Conservation (phyloP, 2,888 invertebrate genomes). For the Lapara coniferarum region DNA sequence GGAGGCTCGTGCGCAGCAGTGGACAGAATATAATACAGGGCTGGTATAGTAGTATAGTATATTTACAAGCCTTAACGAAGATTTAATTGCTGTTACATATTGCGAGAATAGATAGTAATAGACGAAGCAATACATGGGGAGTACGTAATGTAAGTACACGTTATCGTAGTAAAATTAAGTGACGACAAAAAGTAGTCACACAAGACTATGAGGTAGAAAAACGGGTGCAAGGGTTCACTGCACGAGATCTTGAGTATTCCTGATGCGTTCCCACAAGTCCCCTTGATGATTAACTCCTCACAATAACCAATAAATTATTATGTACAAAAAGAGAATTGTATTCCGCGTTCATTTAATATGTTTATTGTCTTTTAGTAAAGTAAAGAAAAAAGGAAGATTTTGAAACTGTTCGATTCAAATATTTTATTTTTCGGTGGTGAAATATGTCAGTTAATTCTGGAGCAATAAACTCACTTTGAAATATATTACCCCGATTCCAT, state of each 20-base stretch:
- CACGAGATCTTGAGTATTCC: conserved; percentile 53
- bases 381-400: neutral
- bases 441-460: neutral
- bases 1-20: no score
- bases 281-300: conserved; percentile 55
- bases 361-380: conserved; percentile 11
- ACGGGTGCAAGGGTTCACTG: conserved; percentile 71
- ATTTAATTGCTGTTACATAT: conserved; percentile 2
- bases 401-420: neutral
- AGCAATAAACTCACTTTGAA: neutral
- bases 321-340: conserved; percentile 13
- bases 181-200: conserved; percentile 57
- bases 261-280: conserved; percentile 64
- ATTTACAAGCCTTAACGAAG: neutral
- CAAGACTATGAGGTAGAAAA: conserved; percentile 61
- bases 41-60: no score
- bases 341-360: conserved; percentile 5
- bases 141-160: conserved; percentile 34
- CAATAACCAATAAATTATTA: conserved; percentile 22
- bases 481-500: neutral
- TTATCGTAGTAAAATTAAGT: conserved; percentile 56
- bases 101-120: conserved; percentile 3
- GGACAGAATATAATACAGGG: no score
- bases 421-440: neutral
- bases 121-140: conserved; percentile 28